Evolutionary conservation across 2,113 vertebrate species (phyloP).

Genomic region (Mesocricetus auratus): DNA sequence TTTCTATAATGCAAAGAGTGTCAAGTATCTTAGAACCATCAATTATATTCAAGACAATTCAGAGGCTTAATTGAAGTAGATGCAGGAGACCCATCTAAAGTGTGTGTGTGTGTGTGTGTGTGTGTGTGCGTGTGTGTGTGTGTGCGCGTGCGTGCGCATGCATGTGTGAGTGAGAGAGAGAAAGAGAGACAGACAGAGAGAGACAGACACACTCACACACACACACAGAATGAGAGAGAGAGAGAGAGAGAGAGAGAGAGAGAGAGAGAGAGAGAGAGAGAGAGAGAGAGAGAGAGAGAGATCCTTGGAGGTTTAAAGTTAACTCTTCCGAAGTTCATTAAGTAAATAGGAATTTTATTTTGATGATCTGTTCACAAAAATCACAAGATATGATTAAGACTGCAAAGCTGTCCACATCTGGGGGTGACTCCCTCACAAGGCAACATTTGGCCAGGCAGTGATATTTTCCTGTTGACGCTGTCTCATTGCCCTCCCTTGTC

Average conservation of each 20-base stretch:
- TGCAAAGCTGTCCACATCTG: background rate
- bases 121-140: background rate
- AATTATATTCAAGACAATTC: slow-evolving; percentile 12
- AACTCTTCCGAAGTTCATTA: slow-evolving; percentile 34
- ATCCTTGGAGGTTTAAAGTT: background rate
- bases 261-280: background rate
- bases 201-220: too few species aligned
- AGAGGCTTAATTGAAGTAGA: background rate
- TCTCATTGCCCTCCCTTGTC: background rate
- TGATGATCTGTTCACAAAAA: background rate
- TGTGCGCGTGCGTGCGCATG: too few species aligned
- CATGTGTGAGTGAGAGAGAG: too few species aligned
- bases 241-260: background rate
- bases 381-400: background rate
- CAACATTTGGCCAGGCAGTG: background rate
- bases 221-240: background rate
- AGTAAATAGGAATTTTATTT: background rate
- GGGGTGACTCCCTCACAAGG: background rate
- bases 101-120: background rate
- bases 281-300: background rate
- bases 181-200: too few species aligned
- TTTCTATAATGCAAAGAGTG: background rate
- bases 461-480: background rate
- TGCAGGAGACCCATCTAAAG: background rate
- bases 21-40: background rate